phyloP scores from a whole-genome alignment of 37 sponge, comb jelly and placozoan species.

The Chondrilla cf. caribensis region DNA sequence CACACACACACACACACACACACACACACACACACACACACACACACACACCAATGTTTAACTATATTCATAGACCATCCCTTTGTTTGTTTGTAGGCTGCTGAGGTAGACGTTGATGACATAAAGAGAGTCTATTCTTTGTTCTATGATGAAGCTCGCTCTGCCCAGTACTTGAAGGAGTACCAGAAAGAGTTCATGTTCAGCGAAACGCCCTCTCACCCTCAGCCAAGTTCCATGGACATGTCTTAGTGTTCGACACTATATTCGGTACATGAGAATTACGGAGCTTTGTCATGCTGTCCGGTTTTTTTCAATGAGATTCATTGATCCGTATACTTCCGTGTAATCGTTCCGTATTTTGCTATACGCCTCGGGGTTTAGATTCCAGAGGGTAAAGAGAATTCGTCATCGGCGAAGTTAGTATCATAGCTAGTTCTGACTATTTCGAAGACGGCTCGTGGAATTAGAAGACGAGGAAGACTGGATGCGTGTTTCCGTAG shows the following conservation, averaged over 20 bases:
- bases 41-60: too few species aligned
- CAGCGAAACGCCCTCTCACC: slow-evolving; percentile 41
- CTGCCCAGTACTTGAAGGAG: slow-evolving; percentile 90
- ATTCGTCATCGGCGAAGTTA: too few species aligned
- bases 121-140: slow-evolving; percentile 92
- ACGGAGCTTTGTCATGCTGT: too few species aligned
- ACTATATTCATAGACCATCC: too few species aligned
- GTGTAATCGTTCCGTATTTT: neutral
- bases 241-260: neutral
- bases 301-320: neutral
- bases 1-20: too few species aligned
- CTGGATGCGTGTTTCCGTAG: slow-evolving; percentile 66
- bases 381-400: neutral
- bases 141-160: slow-evolving; percentile 91
- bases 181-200: slow-evolving; percentile 80
- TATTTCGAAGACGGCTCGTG: too few species aligned
- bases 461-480: too few species aligned
- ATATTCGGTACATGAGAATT: too few species aligned
- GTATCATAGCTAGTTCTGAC: too few species aligned
- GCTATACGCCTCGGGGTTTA: neutral
- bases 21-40: too few species aligned
- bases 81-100: slow-evolving; percentile 43
- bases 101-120: slow-evolving; percentile 95
- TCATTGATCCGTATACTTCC: slow-evolving; percentile 6
- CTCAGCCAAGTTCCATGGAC: neutral